Conservation (phyloP, 2,113 vertebrate genomes). For the Stomatorhinus ivindoensis region DNA sequence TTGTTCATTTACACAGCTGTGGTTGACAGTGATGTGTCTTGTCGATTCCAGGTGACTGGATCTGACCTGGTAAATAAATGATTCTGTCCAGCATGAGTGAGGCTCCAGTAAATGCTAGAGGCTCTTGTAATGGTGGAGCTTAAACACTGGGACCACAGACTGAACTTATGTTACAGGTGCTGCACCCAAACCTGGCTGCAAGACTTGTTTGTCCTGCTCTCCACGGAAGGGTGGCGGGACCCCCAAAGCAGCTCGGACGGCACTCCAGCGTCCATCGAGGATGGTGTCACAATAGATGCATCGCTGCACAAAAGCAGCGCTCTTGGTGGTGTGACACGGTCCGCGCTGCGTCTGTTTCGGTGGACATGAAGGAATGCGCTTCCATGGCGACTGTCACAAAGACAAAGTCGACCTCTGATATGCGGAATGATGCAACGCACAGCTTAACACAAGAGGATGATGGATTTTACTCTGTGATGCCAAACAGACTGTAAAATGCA, state of each 20-base stretch:
- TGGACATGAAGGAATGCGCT: background rate
- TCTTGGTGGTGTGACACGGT: background rate
- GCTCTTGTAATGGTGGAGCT: background rate
- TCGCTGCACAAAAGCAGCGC: background rate
- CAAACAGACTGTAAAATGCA: background rate
- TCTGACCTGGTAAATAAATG: background rate
- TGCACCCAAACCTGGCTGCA: background rate
- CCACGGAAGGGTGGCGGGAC: background rate
- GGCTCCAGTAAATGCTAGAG: background rate
- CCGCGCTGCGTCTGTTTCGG: background rate
- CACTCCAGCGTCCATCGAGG: background rate
- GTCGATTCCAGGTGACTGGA: background rate
- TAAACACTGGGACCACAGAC: background rate
- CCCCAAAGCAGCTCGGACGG: background rate
- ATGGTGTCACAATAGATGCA: background rate
- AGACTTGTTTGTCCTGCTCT: background rate
- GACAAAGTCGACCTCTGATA: background rate
- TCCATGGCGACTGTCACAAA: background rate
- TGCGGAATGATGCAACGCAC: background rate
- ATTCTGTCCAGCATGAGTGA: background rate
- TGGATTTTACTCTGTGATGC: background rate
- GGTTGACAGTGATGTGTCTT: background rate
- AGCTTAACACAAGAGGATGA: background rate
- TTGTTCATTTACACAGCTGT: background rate
- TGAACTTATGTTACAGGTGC: background rate